Conservation (phyloP, 2,797 vertebrate genomes). For the Cossypha dichroa region DNA sequence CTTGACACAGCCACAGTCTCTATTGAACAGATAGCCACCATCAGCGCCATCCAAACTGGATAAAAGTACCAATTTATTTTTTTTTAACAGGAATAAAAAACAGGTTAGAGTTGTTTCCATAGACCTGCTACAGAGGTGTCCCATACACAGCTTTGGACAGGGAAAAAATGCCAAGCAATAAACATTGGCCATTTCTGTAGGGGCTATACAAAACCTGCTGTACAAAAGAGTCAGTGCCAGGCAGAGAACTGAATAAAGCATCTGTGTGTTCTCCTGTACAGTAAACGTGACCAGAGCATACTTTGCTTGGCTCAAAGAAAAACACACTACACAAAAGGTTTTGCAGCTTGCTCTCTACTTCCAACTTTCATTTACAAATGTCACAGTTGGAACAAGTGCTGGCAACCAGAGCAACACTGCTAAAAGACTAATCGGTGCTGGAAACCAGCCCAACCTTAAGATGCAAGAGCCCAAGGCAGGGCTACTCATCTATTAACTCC, state of each 20-base stretch:
- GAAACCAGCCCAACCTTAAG: background rate
- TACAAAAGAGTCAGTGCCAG: background rate
- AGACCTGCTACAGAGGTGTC: background rate
- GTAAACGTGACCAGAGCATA: background rate
- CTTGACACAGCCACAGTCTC: background rate
- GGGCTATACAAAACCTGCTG: background rate
- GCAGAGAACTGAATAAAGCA: background rate
- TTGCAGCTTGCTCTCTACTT: background rate
- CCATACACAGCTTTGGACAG: background rate
- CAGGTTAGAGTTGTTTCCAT: background rate
- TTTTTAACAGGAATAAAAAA: background rate
- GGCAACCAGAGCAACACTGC: background rate
- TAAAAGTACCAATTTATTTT: background rate
- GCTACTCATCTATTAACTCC: background rate
- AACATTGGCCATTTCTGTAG: background rate
- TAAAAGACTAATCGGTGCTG: background rate
- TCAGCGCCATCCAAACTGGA: background rate
- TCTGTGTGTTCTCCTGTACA: background rate
- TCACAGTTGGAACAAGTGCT: background rate
- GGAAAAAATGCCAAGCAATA: background rate
- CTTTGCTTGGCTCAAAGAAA: background rate
- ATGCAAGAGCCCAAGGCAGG: background rate
- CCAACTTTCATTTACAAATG: background rate
- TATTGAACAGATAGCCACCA: background rate
- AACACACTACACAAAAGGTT: background rate